Conservation (phyloP, 2,797 vertebrate genomes). For the Hippoglossus hippoglossus region DNA sequence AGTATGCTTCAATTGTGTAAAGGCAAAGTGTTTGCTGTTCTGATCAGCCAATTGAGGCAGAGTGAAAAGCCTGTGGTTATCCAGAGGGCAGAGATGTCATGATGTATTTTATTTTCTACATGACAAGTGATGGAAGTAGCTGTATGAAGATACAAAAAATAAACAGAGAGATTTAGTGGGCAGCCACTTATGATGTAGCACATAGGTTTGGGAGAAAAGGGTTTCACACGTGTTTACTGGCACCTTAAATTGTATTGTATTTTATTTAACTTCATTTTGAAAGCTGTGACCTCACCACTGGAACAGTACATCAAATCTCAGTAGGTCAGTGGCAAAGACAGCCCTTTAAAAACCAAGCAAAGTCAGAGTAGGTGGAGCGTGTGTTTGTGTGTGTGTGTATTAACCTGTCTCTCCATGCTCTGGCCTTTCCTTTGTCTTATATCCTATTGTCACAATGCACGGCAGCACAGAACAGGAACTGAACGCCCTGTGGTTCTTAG, state of each 20-base stretch:
- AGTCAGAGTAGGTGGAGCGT: background rate
- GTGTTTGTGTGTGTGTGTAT: background rate
- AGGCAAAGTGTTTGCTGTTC: background rate
- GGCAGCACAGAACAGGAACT: constrained; percentile 43
- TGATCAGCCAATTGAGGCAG: background rate
- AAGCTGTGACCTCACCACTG: background rate
- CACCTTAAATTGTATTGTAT: background rate
- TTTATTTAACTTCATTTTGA: background rate
- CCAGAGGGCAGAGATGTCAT: no score
- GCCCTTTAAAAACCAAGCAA: background rate
- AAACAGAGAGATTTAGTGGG: no score
- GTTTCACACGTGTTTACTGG: no score
- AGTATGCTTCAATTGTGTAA: background rate
- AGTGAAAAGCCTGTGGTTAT: no score
- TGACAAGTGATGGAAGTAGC: background rate
- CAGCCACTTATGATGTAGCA: no score
- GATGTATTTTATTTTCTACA: background rate
- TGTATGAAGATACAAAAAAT: background rate
- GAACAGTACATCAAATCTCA: background rate
- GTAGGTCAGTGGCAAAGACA: background rate
- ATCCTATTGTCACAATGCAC: constrained; percentile 17
- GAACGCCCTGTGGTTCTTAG: constrained; percentile 35
- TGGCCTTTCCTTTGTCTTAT: constrained; percentile 18
- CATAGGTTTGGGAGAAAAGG: no score
- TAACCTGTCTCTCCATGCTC: background rate